phyloP scores from a whole-genome alignment of 2,797 vertebrate genomes.

The Dromococcyx pavoninus region DNA sequence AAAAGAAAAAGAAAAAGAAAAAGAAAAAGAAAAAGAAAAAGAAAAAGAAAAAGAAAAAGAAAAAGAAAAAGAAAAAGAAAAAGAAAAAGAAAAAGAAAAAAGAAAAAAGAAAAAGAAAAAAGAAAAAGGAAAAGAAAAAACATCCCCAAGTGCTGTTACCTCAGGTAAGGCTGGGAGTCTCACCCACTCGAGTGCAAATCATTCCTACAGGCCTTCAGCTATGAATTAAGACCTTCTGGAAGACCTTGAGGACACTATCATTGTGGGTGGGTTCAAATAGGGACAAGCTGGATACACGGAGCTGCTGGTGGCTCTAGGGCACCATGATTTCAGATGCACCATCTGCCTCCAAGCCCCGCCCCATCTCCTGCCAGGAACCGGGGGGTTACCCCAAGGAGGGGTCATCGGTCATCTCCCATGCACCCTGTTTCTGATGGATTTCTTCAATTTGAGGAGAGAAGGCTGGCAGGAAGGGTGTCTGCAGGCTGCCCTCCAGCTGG shows the following conservation, averaged over 20 bases:
- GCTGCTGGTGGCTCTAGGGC: neutral
- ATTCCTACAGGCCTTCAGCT: neutral
- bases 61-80: neutral
- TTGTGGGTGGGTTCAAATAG: neutral
- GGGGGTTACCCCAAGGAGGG: neutral
- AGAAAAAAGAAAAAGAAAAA: neutral
- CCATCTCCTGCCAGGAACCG: neutral
- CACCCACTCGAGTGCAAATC: neutral
- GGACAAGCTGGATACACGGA: neutral
- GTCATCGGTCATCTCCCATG: neutral
- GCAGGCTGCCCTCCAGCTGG: fast-evolving
- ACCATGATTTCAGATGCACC: neutral
- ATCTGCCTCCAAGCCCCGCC: neutral
- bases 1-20: neutral
- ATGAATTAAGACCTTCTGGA: neutral
- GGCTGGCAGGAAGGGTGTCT: no score
- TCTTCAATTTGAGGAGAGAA: neutral
- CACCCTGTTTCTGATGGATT: neutral
- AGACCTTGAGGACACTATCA: neutral
- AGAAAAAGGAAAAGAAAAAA: neutral
- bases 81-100: neutral
- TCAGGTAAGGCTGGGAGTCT: neutral
- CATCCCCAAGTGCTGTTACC: neutral
- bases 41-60: neutral
- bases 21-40: neutral